Evolutionary conservation across 2,113 vertebrate genomes (phyloP), one percentile per base, ranked within the genome.

Genomic region (Mugil cephalus): DNA sequence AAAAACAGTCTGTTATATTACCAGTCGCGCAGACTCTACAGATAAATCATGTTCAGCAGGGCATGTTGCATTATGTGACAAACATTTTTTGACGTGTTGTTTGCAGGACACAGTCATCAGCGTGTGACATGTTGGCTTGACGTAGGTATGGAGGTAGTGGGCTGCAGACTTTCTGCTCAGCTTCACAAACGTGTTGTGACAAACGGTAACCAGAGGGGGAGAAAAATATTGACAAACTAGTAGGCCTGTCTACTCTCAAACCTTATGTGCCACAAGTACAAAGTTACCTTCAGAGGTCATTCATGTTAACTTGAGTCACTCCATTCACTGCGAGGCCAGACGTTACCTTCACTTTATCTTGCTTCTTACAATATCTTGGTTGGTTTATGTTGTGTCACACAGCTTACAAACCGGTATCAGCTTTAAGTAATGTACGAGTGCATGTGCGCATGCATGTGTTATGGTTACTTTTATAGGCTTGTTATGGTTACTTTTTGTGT

Each of bases 131-230:
- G 48, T 86, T 61, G 66, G 74, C 61, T 81, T 68, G 79, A 80
- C 82, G 79, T 87, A 72, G 68, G 73, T 55, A 58, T 70, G 50
- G 59, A 82, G 71, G 67, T 58, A 55, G 51, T 59, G 59, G 48
- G 59, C 80, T 81, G 76, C 80, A 83, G 62, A 77, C 68, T 69
- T 86, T 38, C 69, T 24, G 76, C 79, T 55, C 12, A 4, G 35
- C 69, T 88, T 76, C 74, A 85, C 88, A 82, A 71, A 90, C 67
- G 51, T 18, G 78, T 69, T 84, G 81, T 80, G 91, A 89, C 87
- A 77, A 2, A 3, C 51, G 66, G 65, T 53, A 80, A 72, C 83
- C 81, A 78, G 39, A 79, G 71, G 81, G 77, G 67, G 66, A 40
- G 54, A 69, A 54, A 80, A 71, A 73, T 55, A 68, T 72, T 12